Evolutionary conservation across 2,113 vertebrate species (phyloP).

Genomic region (Trematomus loennbergii): DNA sequence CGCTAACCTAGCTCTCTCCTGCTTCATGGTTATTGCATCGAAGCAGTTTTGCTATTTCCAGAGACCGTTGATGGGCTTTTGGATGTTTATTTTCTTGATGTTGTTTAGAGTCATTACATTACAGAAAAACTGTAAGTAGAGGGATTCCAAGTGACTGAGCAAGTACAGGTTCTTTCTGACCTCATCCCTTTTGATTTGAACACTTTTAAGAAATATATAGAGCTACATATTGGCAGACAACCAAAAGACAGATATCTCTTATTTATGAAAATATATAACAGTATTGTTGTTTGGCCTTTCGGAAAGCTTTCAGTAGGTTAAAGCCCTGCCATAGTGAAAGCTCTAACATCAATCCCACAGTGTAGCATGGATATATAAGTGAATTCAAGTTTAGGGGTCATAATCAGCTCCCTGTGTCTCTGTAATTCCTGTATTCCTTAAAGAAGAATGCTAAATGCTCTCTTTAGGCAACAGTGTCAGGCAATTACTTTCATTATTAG

Average conservation of each 20-base stretch:
- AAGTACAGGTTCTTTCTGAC: constrained; percentile 6
- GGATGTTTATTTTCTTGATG: constrained; percentile 64
- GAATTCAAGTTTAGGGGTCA: neutral
- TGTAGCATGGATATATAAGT: neutral
- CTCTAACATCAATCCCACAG: neutral
- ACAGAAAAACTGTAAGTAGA: constrained; percentile 25
- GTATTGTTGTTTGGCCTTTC: too few relatives aligned
- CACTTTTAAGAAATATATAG: too few relatives aligned
- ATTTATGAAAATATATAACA: neutral
- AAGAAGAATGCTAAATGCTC: neutral
- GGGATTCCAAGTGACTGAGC: constrained; percentile 36
- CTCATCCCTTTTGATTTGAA: neutral
- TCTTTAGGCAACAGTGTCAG: neutral
- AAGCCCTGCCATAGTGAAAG: neutral
- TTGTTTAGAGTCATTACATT: constrained; percentile 61
- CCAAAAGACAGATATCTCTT: neutral
- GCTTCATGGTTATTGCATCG: constrained; percentile 64
- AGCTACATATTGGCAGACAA: neutral
- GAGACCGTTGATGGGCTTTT: constrained; percentile 44
- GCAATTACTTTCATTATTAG: neutral
- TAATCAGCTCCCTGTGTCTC: neutral
- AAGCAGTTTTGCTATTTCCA: constrained; percentile 47
- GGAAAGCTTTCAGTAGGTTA: neutral
- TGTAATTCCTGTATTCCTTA: neutral
- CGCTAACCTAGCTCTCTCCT: constrained; percentile 54